Evolutionary conservation across 2,797 vertebrate genomes (phyloP).

Genomic region (Glossophaga mutica): DNA sequence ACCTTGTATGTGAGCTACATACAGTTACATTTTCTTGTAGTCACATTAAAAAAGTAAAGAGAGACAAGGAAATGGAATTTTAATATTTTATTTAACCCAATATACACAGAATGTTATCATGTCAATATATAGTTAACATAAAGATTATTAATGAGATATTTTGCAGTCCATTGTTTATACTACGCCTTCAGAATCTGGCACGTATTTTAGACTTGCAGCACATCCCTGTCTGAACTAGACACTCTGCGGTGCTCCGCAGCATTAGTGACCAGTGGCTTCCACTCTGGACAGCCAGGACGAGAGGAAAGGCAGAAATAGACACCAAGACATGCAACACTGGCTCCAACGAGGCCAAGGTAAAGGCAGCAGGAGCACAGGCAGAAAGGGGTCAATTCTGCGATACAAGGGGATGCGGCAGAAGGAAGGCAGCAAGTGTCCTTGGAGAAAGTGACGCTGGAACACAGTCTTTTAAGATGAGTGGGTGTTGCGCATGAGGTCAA

Average conservation of each 20-base stretch:
- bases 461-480: background rate
- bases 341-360: background rate
- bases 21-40: background rate
- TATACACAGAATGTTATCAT: background rate
- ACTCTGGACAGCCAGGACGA: background rate
- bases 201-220: background rate
- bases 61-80: background rate
- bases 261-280: background rate
- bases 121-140: background rate
- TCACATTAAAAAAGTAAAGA: background rate
- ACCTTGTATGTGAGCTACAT: background rate
- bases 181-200: background rate
- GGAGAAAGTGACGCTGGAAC: background rate
- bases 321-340: background rate
- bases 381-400: background rate
- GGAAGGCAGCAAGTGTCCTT: fast-evolving
- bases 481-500: fast-evolving
- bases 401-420: background rate
- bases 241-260: background rate
- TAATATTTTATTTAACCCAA: background rate
- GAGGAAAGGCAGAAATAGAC: background rate
- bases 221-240: background rate
- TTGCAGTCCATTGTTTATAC: background rate
- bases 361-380: background rate
- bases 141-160: background rate